Conservation (phyloP, 30 jellyfish, hydroid and myxozoan genomes). For the Sanderia malayensis region DNA sequence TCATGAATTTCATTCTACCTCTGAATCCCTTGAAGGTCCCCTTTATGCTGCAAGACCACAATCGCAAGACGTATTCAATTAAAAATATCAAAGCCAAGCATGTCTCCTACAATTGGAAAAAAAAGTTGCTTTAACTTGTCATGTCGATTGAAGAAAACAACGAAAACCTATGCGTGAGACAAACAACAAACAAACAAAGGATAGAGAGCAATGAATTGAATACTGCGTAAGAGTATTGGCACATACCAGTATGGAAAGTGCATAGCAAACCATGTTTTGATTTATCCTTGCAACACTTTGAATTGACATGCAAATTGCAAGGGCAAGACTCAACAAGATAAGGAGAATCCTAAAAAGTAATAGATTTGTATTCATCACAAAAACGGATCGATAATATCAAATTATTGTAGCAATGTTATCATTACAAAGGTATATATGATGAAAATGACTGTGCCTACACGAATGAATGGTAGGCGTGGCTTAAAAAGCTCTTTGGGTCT, state of each 20-base stretch:
- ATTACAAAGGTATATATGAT: too few relatives aligned
- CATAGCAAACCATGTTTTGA: slow-evolving; percentile 5
- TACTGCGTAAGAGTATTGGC: too few relatives aligned
- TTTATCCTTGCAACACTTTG: slow-evolving; percentile 9
- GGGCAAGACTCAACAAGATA: slow-evolving; percentile 42
- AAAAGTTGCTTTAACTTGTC: too few relatives aligned
- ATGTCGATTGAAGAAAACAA: too few relatives aligned
- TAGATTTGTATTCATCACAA: too few relatives aligned
- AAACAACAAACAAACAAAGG: too few relatives aligned
- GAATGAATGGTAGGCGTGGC: slow-evolving; percentile 46
- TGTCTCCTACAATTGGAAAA: too few relatives aligned
- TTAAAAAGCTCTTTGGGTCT: slow-evolving; percentile 34
- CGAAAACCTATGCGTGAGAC: too few relatives aligned
- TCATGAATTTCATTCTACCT: slow-evolving; percentile 46
- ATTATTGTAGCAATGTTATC: too few relatives aligned
- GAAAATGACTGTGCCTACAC: too few relatives aligned
- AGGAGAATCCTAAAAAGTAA: neutral
- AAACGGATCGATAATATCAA: too few relatives aligned
- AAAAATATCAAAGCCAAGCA: slow-evolving; percentile 40
- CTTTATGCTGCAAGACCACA: slow-evolving; percentile 71
- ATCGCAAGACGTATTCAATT: slow-evolving; percentile 32
- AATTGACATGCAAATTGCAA: slow-evolving; percentile 41
- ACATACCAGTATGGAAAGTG: slow-evolving; percentile 39
- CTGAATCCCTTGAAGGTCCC: slow-evolving; percentile 59
- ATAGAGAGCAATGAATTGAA: too few relatives aligned